phyloP scores from a whole-genome alignment of 1,140 invertebrate species.

The Drosophila equinoxialis region DNA sequence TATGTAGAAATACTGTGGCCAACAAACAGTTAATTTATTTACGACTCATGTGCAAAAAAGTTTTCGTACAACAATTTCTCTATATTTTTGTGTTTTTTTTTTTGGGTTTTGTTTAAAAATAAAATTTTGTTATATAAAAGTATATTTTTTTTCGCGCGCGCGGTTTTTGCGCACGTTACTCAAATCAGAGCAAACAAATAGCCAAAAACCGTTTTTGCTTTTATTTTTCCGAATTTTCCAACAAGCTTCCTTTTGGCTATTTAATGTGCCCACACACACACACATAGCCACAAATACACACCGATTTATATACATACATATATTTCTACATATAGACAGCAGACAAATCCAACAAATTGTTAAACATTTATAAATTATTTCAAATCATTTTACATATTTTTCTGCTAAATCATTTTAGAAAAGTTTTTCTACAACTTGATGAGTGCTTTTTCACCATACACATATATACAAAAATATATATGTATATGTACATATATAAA shows the following conservation, averaged over 20 bases:
- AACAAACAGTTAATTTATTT: conserved; percentile 69
- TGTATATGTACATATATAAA: conserved; percentile 32
- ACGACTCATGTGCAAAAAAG: conserved; percentile 51
- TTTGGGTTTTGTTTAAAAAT: conserved; percentile 55
- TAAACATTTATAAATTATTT: conserved; percentile 78
- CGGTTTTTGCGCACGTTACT: conserved; percentile 74
- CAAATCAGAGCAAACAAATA: conserved; percentile 33
- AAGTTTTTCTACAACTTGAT: conserved; percentile 54
- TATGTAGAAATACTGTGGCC: neutral
- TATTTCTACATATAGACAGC: conserved; percentile 3
- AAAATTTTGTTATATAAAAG: conserved; percentile 63
- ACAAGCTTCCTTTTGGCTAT: conserved; percentile 63
- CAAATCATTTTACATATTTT: conserved; percentile 69
- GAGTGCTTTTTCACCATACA: conserved; percentile 14
- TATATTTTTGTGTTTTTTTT: neutral
- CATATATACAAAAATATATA: neutral
- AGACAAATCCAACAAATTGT: conserved; percentile 65
- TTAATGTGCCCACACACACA: conserved; percentile 47
- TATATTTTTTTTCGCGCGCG: conserved; percentile 50
- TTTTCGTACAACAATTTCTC: conserved; percentile 21
- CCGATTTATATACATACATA: conserved; percentile 2
- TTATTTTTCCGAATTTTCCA: conserved; percentile 38
- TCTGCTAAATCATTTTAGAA: conserved; percentile 60
- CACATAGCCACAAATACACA: conserved; percentile 10
- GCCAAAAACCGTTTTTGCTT: conserved; percentile 39